Evolutionary conservation across 2,888 invertebrate species (phyloP).

Genomic region (Cinara cedri): DNA sequence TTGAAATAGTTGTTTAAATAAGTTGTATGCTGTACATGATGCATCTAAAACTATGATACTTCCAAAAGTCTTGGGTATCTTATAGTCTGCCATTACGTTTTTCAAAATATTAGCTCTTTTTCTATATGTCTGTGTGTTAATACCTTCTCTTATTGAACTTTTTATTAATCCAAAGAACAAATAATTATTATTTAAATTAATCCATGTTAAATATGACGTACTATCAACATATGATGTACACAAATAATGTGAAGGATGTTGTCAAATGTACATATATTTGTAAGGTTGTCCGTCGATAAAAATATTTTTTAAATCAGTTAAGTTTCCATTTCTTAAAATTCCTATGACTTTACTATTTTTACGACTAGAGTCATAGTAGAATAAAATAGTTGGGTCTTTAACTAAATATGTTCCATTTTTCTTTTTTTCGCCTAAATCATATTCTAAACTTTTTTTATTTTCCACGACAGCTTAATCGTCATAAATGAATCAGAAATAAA

Average conservation of each 20-base stretch:
- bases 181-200: too few species aligned
- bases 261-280: slow-evolving; percentile 9
- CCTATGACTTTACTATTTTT: slow-evolving; percentile 5
- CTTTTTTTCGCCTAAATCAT: background rate
- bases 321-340: slow-evolving; percentile 8
- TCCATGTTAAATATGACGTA: background rate
- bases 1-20: background rate
- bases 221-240: slow-evolving; percentile 11
- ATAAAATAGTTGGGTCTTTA: background rate
- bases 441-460: slow-evolving; percentile 15
- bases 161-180: too few species aligned
- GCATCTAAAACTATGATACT: slow-evolving; percentile 2
- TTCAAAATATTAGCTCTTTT: slow-evolving; percentile 19
- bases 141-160: background rate
- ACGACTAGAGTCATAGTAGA: background rate
- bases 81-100: background rate
- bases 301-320: background rate
- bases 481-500: too few species aligned
- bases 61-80: background rate
- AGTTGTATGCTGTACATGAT: background rate
- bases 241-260: background rate
- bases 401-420: background rate
- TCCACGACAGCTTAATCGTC: too few species aligned
- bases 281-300: background rate
- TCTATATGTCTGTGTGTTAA: background rate